phyloP scores from a whole-genome alignment of 1,140 invertebrate genomes.

The Brachionus calyciflorus region DNA sequence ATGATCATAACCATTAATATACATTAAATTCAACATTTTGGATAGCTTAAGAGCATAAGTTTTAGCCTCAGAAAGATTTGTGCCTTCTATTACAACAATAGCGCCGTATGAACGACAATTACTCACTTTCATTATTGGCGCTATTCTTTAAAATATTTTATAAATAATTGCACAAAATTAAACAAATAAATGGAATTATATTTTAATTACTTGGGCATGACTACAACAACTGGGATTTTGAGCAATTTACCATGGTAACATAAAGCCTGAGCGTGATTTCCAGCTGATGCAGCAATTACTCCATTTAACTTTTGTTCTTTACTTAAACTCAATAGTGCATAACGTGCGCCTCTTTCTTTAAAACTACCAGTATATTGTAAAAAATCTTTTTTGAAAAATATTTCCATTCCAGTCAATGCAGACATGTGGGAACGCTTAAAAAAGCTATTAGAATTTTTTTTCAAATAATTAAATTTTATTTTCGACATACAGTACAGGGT shows the following conservation, averaged over 20 bases:
- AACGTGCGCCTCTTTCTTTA: slow-evolving; percentile 84
- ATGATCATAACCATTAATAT: slow-evolving; percentile 71
- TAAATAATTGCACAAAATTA: slow-evolving; percentile 51
- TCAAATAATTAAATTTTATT: not conserved
- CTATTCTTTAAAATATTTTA: slow-evolving; percentile 62
- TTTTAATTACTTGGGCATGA: slow-evolving; percentile 74
- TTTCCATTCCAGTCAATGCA: slow-evolving; percentile 72
- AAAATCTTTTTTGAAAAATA: slow-evolving; percentile 89
- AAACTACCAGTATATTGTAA: slow-evolving; percentile 87
- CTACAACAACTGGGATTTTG: slow-evolving; percentile 79
- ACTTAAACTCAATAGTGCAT: slow-evolving; percentile 74
- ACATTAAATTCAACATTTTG: slow-evolving; percentile 12
- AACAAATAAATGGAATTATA: too few relatives aligned
- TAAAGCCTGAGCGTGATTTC: slow-evolving; percentile 84
- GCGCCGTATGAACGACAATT: slow-evolving; percentile 79
- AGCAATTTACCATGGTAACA: slow-evolving; percentile 80
- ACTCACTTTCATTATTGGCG: slow-evolving; percentile 88
- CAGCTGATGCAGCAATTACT: slow-evolving; percentile 84
- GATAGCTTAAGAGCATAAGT: slow-evolving; percentile 40
- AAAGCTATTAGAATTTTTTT: not conserved
- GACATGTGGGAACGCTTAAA: slow-evolving; percentile 70
- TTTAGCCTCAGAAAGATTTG: slow-evolving; percentile 72
- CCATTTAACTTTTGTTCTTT: slow-evolving; percentile 70
- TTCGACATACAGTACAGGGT: slow-evolving; percentile 73
- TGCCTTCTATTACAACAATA: slow-evolving; percentile 76